phyloP scores from a whole-genome alignment of 2,113 vertebrate species.

The Rhynchopsitta pachyrhyncha region DNA sequence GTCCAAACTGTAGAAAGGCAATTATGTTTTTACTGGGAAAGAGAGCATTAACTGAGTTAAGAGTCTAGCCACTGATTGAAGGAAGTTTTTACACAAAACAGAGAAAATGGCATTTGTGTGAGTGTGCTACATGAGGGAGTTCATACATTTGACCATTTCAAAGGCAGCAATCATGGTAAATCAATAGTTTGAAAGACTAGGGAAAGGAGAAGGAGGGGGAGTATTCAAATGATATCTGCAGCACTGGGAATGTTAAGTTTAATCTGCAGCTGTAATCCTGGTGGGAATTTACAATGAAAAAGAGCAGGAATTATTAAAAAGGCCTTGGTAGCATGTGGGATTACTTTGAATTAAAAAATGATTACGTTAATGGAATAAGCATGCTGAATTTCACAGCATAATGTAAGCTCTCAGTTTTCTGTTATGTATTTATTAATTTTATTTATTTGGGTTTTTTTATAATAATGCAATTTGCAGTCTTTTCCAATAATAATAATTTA shows the following conservation, averaged over 20 bases:
- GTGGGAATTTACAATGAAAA: not conserved
- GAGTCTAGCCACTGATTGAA: not conserved
- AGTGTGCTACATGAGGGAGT: not conserved
- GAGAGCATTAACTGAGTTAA: not conserved
- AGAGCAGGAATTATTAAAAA: conserved; percentile 49
- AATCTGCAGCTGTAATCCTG: not conserved
- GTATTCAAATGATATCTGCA: not conserved
- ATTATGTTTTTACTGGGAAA: not conserved
- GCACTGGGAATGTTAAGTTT: not conserved
- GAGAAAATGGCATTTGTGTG: not conserved
- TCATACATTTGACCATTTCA: not conserved
- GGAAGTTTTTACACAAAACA: not conserved
- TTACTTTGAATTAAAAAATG: conserved; percentile 26
- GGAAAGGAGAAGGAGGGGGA: not conserved
- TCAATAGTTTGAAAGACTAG: not conserved
- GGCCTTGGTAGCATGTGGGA: not conserved
- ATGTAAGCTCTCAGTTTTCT: not conserved
- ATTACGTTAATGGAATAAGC: not conserved
- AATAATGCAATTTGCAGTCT: not conserved
- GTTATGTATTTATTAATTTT: conserved; percentile 19
- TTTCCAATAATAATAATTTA: conserved; percentile 18
- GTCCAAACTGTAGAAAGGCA: not conserved
- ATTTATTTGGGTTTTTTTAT: not conserved
- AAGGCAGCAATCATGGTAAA: not conserved
- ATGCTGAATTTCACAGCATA: not conserved